A percentile compares a stretch with the other conserved stretches of the same genome.
Conservation (phyloP, 2,888 invertebrate genomes). For the Linnaemya vulpina region DNA sequence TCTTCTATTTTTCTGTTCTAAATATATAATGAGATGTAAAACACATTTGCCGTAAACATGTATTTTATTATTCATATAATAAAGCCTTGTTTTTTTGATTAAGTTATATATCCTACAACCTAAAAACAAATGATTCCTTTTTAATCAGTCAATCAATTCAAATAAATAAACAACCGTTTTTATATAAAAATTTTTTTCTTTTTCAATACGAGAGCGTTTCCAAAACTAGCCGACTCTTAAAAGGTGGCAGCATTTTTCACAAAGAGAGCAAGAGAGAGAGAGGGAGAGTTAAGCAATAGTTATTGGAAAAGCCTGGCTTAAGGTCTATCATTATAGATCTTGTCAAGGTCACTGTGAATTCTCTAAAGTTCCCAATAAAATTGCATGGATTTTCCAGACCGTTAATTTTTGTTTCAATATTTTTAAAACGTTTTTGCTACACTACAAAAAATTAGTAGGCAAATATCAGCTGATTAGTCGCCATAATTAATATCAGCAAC, state of each 20-base stretch:
- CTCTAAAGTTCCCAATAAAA: too few relatives aligned
- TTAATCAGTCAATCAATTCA: conserved; percentile 60
- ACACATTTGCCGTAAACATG: not conserved
- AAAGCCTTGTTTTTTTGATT: conserved; percentile 46
- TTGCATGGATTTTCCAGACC: too few relatives aligned
- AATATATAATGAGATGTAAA: conserved; percentile 10
- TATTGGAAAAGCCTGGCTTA: too few relatives aligned
- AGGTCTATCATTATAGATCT: too few relatives aligned
- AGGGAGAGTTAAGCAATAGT: too few relatives aligned
- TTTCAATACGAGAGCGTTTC: not conserved
- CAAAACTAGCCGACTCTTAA: not conserved
- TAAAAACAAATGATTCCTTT: conserved; percentile 34
- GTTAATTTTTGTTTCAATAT: too few relatives aligned
- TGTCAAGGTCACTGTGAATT: too few relatives aligned
- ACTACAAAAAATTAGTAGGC: too few relatives aligned
- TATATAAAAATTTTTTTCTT: conserved; percentile 10
- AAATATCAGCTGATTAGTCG: too few relatives aligned
- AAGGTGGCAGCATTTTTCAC: not conserved
- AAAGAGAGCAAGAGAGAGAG: too few relatives aligned
- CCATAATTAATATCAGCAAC: too few relatives aligned
- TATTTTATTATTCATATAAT: conserved; percentile 11
- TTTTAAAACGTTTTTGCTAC: too few relatives aligned
- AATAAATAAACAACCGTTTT: conserved; percentile 51
- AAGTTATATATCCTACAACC: conserved; percentile 38
- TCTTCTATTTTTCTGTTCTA: not conserved